phyloP scores from a whole-genome alignment of 2,797 vertebrate genomes.

The Delichon dasypus region DNA sequence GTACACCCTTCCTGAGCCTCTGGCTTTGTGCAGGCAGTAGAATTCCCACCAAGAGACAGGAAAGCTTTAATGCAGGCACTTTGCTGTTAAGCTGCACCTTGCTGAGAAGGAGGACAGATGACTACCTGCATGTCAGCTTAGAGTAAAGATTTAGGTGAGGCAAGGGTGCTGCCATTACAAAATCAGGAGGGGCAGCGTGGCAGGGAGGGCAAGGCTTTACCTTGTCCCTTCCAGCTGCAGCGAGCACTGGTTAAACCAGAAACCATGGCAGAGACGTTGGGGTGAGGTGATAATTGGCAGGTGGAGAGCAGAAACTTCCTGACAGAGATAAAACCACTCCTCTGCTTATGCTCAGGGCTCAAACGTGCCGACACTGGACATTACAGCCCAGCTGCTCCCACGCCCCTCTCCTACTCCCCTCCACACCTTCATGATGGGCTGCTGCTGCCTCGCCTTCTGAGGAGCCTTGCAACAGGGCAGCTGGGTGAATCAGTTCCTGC shows the following conservation, averaged over 20 bases:
- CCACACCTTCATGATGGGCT: not conserved
- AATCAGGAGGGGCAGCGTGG: not conserved
- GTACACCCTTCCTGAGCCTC: not conserved
- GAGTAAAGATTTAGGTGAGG: not conserved
- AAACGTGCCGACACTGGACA: rapidly evolving
- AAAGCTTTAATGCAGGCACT: not conserved
- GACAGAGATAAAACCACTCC: not conserved
- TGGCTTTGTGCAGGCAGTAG: not conserved
- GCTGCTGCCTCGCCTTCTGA: not conserved
- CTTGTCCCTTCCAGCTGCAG: not conserved
- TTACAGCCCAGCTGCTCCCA: not conserved
- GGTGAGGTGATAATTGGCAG: not conserved
- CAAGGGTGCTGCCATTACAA: not conserved
- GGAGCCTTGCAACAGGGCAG: not conserved
- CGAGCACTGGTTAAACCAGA: rapidly evolving
- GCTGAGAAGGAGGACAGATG: not conserved
- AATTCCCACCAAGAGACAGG: not conserved
- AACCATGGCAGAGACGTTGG: not conserved
- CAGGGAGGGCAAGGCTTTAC: not conserved
- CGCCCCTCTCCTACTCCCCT: not conserved
- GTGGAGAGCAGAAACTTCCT: not conserved
- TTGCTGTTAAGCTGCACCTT: not conserved
- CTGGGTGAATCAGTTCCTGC: not conserved
- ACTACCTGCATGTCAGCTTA: not conserved
- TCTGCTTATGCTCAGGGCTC: not conserved